phyloP scores from a whole-genome alignment of 1,140 invertebrate species.

The Popillia japonica region DNA sequence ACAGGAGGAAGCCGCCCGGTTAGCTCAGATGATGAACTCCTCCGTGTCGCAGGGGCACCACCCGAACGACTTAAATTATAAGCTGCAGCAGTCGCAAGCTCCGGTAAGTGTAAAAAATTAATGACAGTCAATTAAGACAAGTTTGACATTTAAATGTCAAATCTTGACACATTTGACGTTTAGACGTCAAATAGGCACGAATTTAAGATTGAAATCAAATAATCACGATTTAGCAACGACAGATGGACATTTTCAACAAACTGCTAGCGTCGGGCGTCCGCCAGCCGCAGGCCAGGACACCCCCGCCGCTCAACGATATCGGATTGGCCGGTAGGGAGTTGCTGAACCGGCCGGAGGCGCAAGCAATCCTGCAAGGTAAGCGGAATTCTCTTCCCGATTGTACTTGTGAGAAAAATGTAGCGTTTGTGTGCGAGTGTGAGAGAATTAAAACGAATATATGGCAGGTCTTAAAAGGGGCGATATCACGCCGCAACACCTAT shows the following conservation, averaged over 20 bases:
- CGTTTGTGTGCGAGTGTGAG: too few relatives aligned
- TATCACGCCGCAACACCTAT: constrained; percentile 75
- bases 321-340: constrained; percentile 67
- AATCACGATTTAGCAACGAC: constrained; percentile 55
- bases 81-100: constrained; percentile 59
- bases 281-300: constrained; percentile 57
- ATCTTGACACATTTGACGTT: too few relatives aligned
- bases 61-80: constrained; percentile 63
- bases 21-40: constrained; percentile 52
- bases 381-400: too few relatives aligned
- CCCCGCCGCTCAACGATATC: constrained; percentile 65
- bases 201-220: too few relatives aligned
- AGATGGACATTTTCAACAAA: constrained; percentile 63
- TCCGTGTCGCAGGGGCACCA: constrained; percentile 60
- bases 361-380: constrained; percentile 74
- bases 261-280: constrained; percentile 55
- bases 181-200: too few relatives aligned
- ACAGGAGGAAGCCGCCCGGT: constrained; percentile 57
- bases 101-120: too few relatives aligned
- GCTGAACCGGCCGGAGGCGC: constrained; percentile 75
- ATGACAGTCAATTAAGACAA: too few relatives aligned
- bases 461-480: constrained; percentile 74
- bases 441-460: neutral
- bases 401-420: too few relatives aligned
- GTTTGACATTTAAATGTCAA: too few relatives aligned